phyloP scores from a whole-genome alignment of 2,113 vertebrate species.

The Rissa tridactyla region DNA sequence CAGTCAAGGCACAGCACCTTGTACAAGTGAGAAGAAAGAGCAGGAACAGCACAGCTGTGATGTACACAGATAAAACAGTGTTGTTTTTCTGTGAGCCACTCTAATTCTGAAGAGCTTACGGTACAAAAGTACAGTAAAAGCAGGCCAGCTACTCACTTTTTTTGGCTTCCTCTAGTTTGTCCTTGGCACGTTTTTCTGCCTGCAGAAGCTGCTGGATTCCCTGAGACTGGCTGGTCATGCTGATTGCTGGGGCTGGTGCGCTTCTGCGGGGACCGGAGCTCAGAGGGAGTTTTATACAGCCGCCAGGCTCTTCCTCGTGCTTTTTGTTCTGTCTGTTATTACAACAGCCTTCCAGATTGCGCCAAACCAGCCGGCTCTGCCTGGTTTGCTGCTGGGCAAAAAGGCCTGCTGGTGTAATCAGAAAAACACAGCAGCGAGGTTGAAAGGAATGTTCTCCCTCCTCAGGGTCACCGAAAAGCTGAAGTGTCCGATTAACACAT shows the following conservation, averaged over 20 bases:
- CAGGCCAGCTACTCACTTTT: slow-evolving; percentile 72
- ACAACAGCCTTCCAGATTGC: neutral
- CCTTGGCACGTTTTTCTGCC: slow-evolving; percentile 81
- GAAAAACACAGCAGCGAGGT: neutral
- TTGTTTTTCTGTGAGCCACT: neutral
- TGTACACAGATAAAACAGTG: neutral
- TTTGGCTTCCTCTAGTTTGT: slow-evolving; percentile 81
- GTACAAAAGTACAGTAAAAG: neutral
- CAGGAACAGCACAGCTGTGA: neutral
- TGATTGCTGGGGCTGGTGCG: neutral
- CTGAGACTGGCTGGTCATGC: slow-evolving; percentile 80
- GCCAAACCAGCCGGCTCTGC: neutral
- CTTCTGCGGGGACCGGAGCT: neutral
- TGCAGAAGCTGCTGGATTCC: slow-evolving; percentile 81
- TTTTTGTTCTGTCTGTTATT: slow-evolving; percentile 40
- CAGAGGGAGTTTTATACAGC: neutral
- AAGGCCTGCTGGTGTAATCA: neutral
- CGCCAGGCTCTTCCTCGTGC: neutral
- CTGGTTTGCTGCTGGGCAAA: neutral
- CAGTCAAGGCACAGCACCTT: neutral
- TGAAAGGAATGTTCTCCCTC: neutral
- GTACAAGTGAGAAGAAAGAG: neutral
- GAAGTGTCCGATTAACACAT: neutral
- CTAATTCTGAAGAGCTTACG: neutral
- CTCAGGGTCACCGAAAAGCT: neutral